phyloP scores from a whole-genome alignment of 2,888 invertebrate species.

The Drosophila fungiperda region DNA sequence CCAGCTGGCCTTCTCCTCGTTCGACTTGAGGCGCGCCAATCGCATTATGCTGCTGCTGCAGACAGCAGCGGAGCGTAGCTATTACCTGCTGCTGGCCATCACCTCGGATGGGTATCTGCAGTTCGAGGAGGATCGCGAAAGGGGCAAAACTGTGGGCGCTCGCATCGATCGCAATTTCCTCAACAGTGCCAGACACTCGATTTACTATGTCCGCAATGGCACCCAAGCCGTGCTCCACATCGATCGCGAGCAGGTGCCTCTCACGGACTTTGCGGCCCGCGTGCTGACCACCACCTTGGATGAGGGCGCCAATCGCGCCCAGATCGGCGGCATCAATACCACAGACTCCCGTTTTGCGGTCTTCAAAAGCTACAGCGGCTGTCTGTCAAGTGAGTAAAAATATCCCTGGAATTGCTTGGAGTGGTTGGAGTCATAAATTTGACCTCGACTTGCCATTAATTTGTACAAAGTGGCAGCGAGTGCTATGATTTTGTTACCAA shows the following conservation, averaged over 20 bases:
- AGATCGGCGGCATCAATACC: constrained; percentile 94
- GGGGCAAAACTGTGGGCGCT: constrained; percentile 87
- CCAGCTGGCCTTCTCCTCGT: constrained; percentile 94
- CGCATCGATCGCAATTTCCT: constrained; percentile 92
- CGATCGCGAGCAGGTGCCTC: constrained; percentile 90
- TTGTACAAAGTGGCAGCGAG: background rate
- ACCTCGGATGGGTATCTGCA: constrained; percentile 93
- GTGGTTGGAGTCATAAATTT: constrained; percentile 59
- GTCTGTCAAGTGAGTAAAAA: constrained; percentile 92
- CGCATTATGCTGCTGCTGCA: constrained; percentile 92
- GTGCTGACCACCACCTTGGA: constrained; percentile 89
- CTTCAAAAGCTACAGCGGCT: constrained; percentile 95
- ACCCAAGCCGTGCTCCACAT: constrained; percentile 90
- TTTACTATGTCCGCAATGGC: constrained; percentile 89
- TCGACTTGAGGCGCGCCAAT: constrained; percentile 91
- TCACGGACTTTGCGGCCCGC: constrained; percentile 89
- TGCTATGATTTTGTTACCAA: too few species aligned
- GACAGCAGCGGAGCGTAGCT: constrained; percentile 93
- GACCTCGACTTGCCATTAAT: constrained; percentile 58
- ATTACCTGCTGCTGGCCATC: constrained; percentile 92
- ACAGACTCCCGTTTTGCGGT: constrained; percentile 92
- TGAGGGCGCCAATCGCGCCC: constrained; percentile 91
- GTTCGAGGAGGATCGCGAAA: constrained; percentile 93
- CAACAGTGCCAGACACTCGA: constrained; percentile 91
- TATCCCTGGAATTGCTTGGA: background rate